These are phyloP conservation scores for Seira ritae DNA, from an alignment of 2,888 invertebrate species.

Conservation along the genomic window DNA sequence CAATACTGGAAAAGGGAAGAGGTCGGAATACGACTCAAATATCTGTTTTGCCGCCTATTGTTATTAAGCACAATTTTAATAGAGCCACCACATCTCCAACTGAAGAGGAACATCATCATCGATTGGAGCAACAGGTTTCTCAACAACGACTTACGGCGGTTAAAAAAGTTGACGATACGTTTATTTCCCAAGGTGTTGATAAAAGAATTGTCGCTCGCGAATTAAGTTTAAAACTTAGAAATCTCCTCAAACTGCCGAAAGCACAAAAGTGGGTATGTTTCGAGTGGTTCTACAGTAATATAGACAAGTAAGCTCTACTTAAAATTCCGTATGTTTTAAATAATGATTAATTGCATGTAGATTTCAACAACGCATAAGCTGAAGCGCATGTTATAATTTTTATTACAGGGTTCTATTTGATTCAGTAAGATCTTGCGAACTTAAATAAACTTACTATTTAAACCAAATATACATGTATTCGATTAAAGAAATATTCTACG, in stretches of 20 bases:
- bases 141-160: conserved; percentile 60
- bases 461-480: too few species aligned
- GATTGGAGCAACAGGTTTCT: neutral
- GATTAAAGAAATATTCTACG: too few species aligned
- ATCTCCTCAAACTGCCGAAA: conserved; percentile 96
- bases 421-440: too few species aligned
- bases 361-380: neutral
- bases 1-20: conserved; percentile 22
- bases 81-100: neutral
- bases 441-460: neutral
- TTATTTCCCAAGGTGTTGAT: conserved; percentile 80
- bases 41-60: conserved; percentile 49
- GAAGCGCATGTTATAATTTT: too few species aligned
- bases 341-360: neutral
- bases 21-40: conserved; percentile 43
- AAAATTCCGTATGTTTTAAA: neutral
- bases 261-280: conserved; percentile 99
- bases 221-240: conserved; percentile 91
- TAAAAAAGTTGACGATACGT: conserved; percentile 69
- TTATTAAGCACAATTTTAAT: conserved; percentile 19
- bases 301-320: conserved; percentile 84
- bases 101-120: conserved; percentile 32
- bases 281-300: conserved; percentile 99
- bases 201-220: conserved; percentile 90
- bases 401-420: too few species aligned